phyloP scores from a whole-genome alignment of 1,140 invertebrate genomes.

The Popillia japonica region DNA sequence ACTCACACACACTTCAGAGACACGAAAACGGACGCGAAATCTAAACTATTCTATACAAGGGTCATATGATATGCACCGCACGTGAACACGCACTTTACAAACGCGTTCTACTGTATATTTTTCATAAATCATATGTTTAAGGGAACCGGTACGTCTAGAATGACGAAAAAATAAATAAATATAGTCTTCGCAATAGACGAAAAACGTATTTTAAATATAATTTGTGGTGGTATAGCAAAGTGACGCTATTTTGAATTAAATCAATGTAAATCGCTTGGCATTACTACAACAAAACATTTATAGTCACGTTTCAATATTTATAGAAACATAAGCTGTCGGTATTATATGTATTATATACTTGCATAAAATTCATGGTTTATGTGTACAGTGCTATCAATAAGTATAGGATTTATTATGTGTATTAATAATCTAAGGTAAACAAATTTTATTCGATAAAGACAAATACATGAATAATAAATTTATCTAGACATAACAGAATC shows the following conservation, averaged over 20 bases:
- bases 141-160: background rate
- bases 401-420: too few relatives aligned
- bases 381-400: background rate
- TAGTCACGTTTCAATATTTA: conserved; percentile 8
- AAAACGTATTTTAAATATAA: conserved; percentile 26
- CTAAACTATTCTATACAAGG: background rate
- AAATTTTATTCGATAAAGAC: background rate
- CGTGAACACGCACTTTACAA: background rate
- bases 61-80: background rate
- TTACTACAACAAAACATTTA: conserved; percentile 15
- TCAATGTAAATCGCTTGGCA: conserved; percentile 7
- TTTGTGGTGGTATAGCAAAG: background rate
- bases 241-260: conserved; percentile 22
- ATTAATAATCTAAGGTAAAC: too few relatives aligned
- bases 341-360: background rate
- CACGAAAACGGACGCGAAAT: background rate
- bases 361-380: background rate
- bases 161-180: background rate
- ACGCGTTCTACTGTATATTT: background rate
- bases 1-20: background rate
- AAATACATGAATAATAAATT: too few relatives aligned
- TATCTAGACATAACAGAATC: too few relatives aligned
- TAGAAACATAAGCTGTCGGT: background rate
- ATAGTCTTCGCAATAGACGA: background rate
- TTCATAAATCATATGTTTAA: conserved; percentile 3